Evolutionary conservation across 2,888 invertebrate species (phyloP), one percentile per base, ranked within the genome.

Genomic region (Isotomurus palustris): DNA sequence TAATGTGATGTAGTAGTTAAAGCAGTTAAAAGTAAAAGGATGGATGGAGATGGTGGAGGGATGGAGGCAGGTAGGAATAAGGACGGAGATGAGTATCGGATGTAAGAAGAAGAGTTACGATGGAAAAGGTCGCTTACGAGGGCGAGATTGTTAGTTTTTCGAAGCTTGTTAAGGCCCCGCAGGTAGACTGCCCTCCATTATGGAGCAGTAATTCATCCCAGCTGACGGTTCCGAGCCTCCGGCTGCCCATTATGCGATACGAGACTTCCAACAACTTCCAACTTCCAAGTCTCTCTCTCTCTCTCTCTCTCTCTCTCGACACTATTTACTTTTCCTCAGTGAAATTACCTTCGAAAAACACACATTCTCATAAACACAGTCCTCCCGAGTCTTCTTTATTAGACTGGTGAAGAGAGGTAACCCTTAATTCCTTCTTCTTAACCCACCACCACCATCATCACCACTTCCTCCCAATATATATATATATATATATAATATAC

Each of bases 121-220:
- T 66, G 66, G 63, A 60, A 66, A 68, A 67, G 69, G 67, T 66
- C 66, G 61, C 61, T 60, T 48, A 63, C 59, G 66, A 66, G 67
- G 70, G 67, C 68, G 66, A 70, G 70, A 67, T 68, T 70, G 70
- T 70, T 70, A 70, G 70, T 70, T 70, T 70, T 70, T 70, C 70
- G 41, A 62, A 52, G 62, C 67, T 67, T 70, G 68, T 68, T 70
- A 67, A 64, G 64, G 64, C 64, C 57, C 67, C 65, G 64, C 66
- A 70, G 70, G 67, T 70, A 66, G 62, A 65, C 58, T 57, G 60
- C 63, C 64, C 68, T 70, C 68, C 62, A 68, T 70, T 70, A 70
- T 68, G 65, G 67, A 65, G 68, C 68, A 66, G 70, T 70, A 70
- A 70, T 70, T 70, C 66, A 68, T 70, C 56, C 67, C 70, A 70